phyloP scores from a whole-genome alignment of 35 echinoderm and acorn worm species.

The Strongylocentrotus purpuratus region DNA sequence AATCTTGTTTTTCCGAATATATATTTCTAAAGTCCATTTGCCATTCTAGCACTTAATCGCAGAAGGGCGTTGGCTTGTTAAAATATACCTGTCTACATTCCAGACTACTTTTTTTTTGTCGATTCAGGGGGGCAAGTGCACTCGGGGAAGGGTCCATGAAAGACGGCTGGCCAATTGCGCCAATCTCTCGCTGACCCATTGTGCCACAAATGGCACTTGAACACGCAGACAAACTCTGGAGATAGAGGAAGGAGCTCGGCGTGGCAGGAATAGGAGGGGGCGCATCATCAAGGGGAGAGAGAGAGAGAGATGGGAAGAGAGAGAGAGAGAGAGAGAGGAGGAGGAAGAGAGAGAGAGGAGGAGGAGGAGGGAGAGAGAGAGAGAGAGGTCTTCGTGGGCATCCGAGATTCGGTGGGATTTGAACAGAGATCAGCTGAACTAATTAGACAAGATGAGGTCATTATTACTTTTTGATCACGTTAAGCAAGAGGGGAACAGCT shows the following conservation, averaged over 20 bases:
- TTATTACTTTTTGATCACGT: slow-evolving; percentile 13
- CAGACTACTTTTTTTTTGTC: background rate
- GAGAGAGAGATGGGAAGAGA: background rate
- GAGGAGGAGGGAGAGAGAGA: background rate
- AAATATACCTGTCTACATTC: background rate
- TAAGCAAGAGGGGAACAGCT: background rate
- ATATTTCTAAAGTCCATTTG: background rate
- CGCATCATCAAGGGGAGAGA: background rate
- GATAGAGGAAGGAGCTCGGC: background rate
- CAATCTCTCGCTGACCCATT: background rate
- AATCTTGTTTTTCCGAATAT: background rate
- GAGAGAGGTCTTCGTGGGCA: background rate
- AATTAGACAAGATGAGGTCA: slow-evolving; percentile 2
- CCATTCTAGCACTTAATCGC: no score
- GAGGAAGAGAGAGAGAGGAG: background rate
- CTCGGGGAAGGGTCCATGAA: background rate
- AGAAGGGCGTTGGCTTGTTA: background rate
- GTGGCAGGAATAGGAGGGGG: background rate
- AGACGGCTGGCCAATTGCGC: background rate
- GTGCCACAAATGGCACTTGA: background rate
- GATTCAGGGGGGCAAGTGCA: background rate
- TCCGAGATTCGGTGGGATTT: background rate
- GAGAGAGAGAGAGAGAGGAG: no score
- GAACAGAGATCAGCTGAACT: slow-evolving; percentile 10
- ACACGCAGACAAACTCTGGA: slow-evolving; percentile 26